Evolutionary conservation across 1,140 invertebrate genomes (phyloP).

Genomic region (Metopolophium dirhodum): DNA sequence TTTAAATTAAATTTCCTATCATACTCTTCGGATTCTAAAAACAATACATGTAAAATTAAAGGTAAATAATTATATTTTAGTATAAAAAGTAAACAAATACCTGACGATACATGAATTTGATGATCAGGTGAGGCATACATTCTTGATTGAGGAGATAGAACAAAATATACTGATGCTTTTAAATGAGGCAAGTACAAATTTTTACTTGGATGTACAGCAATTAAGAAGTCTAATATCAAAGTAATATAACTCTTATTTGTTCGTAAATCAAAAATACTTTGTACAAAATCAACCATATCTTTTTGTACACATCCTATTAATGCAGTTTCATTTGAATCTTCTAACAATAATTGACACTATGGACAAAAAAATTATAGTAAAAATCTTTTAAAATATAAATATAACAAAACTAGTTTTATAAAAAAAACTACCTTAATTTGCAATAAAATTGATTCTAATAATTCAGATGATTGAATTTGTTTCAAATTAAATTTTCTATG

Average conservation of each 20-base stretch:
- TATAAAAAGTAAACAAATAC: not conserved
- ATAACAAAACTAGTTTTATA: not conserved
- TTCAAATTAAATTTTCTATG: slow-evolving; percentile 54
- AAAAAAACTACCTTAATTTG: slow-evolving; percentile 27
- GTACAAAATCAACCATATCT: slow-evolving; percentile 47
- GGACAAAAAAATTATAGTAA: not conserved
- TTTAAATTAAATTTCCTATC: slow-evolving; percentile 36
- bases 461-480: slow-evolving; percentile 51
- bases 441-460: slow-evolving; percentile 51
- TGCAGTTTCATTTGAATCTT: slow-evolving; percentile 48
- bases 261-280: slow-evolving; percentile 51
- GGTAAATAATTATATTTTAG: not conserved
- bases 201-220: slow-evolving; percentile 40
- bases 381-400: not conserved
- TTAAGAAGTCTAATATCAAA: slow-evolving; percentile 52
- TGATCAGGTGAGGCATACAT: slow-evolving; percentile 4
- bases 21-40: slow-evolving; percentile 36
- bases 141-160: slow-evolving; percentile 50
- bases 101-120: slow-evolving; percentile 33
- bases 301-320: slow-evolving; percentile 39
- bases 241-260: slow-evolving; percentile 45
- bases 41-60: not conserved
- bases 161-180: slow-evolving; percentile 44
- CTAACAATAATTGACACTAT: slow-evolving; percentile 50
- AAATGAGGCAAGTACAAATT: slow-evolving; percentile 50